These are phyloP conservation scores for Melanotaenia pygmaea DNA, from an alignment of 2,797 vertebrate genomes.

Conservation along the genomic window DNA sequence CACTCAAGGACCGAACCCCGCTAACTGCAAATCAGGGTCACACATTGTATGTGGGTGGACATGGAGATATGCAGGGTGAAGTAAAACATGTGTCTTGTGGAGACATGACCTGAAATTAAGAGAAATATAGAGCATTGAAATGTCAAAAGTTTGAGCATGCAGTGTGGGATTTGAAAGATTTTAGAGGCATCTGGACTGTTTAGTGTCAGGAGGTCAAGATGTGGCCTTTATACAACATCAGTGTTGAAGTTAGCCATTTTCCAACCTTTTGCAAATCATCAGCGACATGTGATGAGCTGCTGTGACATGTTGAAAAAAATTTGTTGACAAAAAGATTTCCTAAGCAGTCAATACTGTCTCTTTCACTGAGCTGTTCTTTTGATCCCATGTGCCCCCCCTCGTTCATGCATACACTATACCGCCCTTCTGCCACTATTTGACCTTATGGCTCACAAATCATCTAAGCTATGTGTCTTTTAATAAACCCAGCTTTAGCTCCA, in stretches of 20 bases:
- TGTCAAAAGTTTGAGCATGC: not conserved
- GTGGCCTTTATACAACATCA: constrained; percentile 38
- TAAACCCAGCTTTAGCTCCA: constrained; percentile 42
- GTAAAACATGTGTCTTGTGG: not conserved
- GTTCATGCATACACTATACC: not conserved
- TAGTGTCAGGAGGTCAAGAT: constrained; percentile 21
- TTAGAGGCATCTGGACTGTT: constrained; percentile 8
- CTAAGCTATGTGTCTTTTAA: constrained; percentile 43
- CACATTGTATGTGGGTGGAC: not conserved
- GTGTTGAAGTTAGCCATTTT: constrained; percentile 47
- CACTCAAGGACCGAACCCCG: constrained; percentile 10
- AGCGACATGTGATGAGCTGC: constrained; percentile 18
- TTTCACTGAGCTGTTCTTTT: constrained; percentile 15
- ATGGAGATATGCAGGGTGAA: not conserved
- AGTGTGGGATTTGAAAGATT: constrained; percentile 6
- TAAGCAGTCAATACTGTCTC: constrained; percentile 8
- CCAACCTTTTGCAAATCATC: constrained; percentile 51
- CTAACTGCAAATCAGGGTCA: constrained; percentile 31
- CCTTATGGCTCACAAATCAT: constrained; percentile 51
- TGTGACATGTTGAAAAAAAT: constrained; percentile 38
- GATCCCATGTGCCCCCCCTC: constrained; percentile 27
- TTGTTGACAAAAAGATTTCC: constrained; percentile 46
- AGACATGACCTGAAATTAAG: constrained; percentile 16
- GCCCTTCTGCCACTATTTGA: constrained; percentile 52
- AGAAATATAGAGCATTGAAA: constrained; percentile 2